Percentiles rank a stretch among this genome's conserved stretches.
phyloP scores from a whole-genome alignment of 2,888 invertebrate genomes.

The Eupeodes latifasciatus region DNA sequence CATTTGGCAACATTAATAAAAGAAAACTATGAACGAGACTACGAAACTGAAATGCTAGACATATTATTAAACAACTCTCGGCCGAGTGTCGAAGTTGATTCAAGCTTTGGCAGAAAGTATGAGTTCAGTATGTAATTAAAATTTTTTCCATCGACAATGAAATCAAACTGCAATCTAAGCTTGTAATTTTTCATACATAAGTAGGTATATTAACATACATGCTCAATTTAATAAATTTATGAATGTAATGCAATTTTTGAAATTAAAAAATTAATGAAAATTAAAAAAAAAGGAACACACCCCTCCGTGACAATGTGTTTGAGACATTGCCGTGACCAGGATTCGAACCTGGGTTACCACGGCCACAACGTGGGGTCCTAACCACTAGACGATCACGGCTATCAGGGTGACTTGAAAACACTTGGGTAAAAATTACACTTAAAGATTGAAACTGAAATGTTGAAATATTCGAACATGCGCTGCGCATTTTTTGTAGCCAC shows the following conservation, averaged over 20 bases:
- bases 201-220: no score
- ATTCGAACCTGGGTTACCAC: slow-evolving; percentile 64
- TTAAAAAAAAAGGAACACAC: neutral
- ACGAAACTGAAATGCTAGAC: no score
- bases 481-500: neutral
- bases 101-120: no score
- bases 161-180: no score
- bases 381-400: slow-evolving; percentile 64
- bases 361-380: slow-evolving; percentile 64
- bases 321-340: slow-evolving; percentile 61
- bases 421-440: no score
- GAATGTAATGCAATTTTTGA: no score
- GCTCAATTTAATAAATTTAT: no score
- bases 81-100: no score
- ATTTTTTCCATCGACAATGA: neutral
- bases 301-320: slow-evolving; percentile 52
- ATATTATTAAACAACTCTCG: no score
- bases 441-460: neutral
- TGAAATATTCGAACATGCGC: neutral
- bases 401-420: slow-evolving; percentile 10
- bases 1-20: neutral
- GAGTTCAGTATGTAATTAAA: no score
- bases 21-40: no score
- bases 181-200: no score
- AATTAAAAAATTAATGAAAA: neutral